Conservation (phyloP, 2,888 invertebrate species). For the Archaeoteleia sp. region DNA sequence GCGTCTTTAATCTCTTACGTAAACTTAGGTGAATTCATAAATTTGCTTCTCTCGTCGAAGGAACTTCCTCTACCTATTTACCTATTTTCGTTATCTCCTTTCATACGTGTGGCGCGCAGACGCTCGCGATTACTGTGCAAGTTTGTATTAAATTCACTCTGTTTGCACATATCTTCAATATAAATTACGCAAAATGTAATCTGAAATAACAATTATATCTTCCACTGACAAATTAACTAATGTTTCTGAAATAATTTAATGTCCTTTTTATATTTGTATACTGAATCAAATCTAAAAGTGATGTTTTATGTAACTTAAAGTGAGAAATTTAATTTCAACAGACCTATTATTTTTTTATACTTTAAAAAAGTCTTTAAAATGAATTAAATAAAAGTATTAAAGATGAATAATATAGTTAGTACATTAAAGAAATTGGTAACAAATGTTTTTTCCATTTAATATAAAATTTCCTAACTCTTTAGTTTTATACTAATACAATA, state of each 20-base stretch:
- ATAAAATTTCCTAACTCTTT: too few species aligned
- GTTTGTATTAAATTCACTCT: constrained; percentile 41
- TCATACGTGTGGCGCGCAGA: constrained; percentile 21
- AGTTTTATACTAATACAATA: constrained; percentile 19
- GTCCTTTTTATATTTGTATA: too few species aligned
- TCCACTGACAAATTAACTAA: constrained; percentile 13
- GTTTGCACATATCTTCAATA: constrained; percentile 40
- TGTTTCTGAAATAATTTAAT: too few species aligned
- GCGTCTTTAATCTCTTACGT: constrained; percentile 32
- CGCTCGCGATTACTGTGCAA: constrained; percentile 24
- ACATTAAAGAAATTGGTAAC: too few species aligned
- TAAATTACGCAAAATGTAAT: constrained; percentile 36
- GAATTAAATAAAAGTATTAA: too few species aligned
- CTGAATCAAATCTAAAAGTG: too few species aligned
- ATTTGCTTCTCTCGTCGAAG: constrained; percentile 27
- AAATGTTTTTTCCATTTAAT: too few species aligned
- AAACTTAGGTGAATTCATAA: constrained; percentile 39
- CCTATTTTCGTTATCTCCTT: constrained; percentile 39
- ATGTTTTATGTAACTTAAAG: too few species aligned
- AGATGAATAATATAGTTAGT: too few species aligned
- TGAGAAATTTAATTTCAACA: too few species aligned
- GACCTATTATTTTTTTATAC: too few species aligned
- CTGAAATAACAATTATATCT: constrained; percentile 12
- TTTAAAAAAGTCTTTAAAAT: too few species aligned
- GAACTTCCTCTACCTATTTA: constrained; percentile 43